Conservation (phyloP, 1,140 invertebrate species). For the Sitobion miscanthi region DNA sequence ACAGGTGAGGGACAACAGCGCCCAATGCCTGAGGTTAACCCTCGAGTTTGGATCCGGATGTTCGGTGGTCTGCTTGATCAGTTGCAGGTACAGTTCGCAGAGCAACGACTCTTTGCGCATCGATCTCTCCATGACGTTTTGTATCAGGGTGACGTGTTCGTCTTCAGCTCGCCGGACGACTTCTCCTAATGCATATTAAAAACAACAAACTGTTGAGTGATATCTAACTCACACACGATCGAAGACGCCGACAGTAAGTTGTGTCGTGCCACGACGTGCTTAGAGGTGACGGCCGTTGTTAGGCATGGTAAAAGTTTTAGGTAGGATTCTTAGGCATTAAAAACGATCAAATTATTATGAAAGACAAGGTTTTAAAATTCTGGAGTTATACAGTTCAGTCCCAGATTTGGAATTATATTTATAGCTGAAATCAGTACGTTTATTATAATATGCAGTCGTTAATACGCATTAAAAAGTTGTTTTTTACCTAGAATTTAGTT, state of each 20-base stretch:
- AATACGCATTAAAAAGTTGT: too few species aligned
- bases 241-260: background rate
- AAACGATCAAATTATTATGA: background rate
- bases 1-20: constrained; percentile 85
- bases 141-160: constrained; percentile 86
- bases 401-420: too few species aligned
- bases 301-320: background rate
- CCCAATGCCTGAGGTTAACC: constrained; percentile 90
- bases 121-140: constrained; percentile 86
- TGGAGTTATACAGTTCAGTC: background rate
- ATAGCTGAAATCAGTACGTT: too few species aligned
- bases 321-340: background rate
- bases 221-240: background rate
- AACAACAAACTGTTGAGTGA: background rate
- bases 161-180: constrained; percentile 74
- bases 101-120: constrained; percentile 87
- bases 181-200: constrained; percentile 63
- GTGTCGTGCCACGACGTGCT: background rate
- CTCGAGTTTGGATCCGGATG: constrained; percentile 88
- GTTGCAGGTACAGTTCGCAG: constrained; percentile 90
- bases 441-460: too few species aligned
- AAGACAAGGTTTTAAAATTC: background rate
- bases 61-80: constrained; percentile 94
- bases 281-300: background rate
- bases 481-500: too few species aligned